Base-by-base conservation (phyloP, 1,140 invertebrate species). In the Cotesia glomerata region DNA sequence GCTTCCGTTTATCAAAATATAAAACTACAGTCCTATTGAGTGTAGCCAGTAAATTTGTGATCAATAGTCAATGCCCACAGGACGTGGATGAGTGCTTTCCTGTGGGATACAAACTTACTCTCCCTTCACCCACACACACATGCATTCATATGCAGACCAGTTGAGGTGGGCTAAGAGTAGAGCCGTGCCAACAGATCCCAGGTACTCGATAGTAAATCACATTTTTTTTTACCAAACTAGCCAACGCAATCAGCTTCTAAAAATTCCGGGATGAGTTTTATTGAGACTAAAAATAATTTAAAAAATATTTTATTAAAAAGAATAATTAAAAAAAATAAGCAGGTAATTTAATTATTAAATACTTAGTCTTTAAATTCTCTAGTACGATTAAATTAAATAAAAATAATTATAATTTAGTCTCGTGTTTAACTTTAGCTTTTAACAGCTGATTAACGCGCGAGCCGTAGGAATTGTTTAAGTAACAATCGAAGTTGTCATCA, bases 371-470 rank as follows among this genome's bases (percentile, higher is more conserved):
- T 45, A 45, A 45, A 9, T 45, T 45, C 39, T 45, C 39, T 45
- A 9, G 7, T 9, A 45, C 39, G 7, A 45, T 45, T 62, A n/a
- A 18, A 45, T n/a, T 7, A 51, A 26, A 8, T 16, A 39, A 32
- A 3, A 59, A 59, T 14, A 66, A 8, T 71, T 86, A 87, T 35
- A 87, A 78, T 76, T 86, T 86, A 26, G 86, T 87, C 79, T 87
- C 86, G 56, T 86, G 86, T 75, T 87, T 87, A 3, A 86, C 83
- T 76, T 85, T 85, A 63, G 80, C 74, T 74, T 83, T 81, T 36
- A 85, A 76, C 61, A 84, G 76, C 62, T 84, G 85, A 81, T 81
- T 85, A 3, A 84, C 75, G 59, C 86, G 78, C 4, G 81, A 54
- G 35, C 81, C 80, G 63, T 84, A 82, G 35, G 80, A 77, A 76